Base-by-base conservation (phyloP, 1,140 invertebrate genomes). In the Brachionus asplanchnoidis region DNA sequence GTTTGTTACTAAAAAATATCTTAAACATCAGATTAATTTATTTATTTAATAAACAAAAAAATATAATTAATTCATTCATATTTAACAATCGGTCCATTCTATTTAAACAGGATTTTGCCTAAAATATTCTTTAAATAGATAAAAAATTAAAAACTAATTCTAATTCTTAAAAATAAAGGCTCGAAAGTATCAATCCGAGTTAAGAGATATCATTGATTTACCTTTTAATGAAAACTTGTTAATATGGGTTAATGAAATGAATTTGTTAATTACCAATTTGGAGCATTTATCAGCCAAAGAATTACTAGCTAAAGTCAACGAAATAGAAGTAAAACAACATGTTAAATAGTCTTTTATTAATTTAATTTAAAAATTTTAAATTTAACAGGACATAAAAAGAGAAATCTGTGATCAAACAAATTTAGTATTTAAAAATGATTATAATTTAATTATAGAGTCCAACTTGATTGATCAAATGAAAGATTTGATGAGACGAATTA, bases 401-500 rank as follows among this genome's bases (percentile, higher is more conserved):
- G 73, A 77, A 50, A 50, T 77, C 9, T 77, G 42, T 32, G 20
- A 77, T 14, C 42, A 77, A 50, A 77, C 73, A 20, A 23, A 77
- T 46, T 50, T 77, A 36, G 26, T 77, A 77, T 77, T 77, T 50
- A 23, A 50, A 46, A 77, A 77, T 17, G 73, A 77, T 6, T 44
- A 23, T 7, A 77, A 77, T 12, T 20, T 77, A 8, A 50, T 26
- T 26, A 50, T 77, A 44, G 73, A 77, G 23, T 46, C 73, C 0
- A 50, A 23, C 50, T 77, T 82, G n/a, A 44, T 82, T 40, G 79
- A 82, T 65, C 36, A 56, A 65, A 60, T 82, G n/a, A 82, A 82
- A 68, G 50, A 60, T 82, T 44, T 82, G 23, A 82, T 82, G 79
- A 82, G 60, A 66, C 20, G 79, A n/a, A 82, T 82, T 28, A 42